Evolutionary conservation across 2,888 invertebrate genomes (phyloP).

Genomic region (Tyria jacobaeae): DNA sequence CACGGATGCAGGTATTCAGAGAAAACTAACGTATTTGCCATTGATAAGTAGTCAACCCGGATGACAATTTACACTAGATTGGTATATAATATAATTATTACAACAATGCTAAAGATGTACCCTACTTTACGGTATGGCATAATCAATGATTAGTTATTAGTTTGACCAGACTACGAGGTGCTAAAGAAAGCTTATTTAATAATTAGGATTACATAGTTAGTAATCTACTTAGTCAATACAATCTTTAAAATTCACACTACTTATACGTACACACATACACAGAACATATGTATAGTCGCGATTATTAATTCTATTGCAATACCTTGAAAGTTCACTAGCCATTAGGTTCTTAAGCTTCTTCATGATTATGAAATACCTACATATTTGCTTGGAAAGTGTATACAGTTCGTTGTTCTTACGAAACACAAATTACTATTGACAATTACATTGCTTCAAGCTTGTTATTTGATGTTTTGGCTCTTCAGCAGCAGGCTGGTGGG

Average conservation of each 20-base stretch:
- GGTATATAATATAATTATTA: conserved; percentile 20
- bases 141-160: not conserved
- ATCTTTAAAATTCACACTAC: not conserved
- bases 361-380: conserved; percentile 34
- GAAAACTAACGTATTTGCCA: conserved; percentile 62
- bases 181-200: not conserved
- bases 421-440: conserved; percentile 40
- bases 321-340: conserved; percentile 18
- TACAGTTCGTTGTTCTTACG: conserved; percentile 28
- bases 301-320: conserved; percentile 26
- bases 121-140: conserved; percentile 1
- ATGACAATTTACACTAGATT: conserved; percentile 48
- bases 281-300: not conserved
- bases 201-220: not conserved
- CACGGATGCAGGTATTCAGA: conserved; percentile 61
- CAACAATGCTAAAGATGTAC: conserved; percentile 32
- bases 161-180: not conserved
- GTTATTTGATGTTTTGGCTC: conserved; percentile 2
- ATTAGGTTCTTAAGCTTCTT: conserved; percentile 35
- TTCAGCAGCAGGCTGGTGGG: conserved; percentile 26
- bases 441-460: conserved; percentile 35
- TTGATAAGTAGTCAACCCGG: conserved; percentile 50
- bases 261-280: not conserved
- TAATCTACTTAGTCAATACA: not conserved
- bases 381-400: conserved; percentile 20